Conservation (phyloP, 2,888 invertebrate species). For the Yponomeuta plumbellus region DNA sequence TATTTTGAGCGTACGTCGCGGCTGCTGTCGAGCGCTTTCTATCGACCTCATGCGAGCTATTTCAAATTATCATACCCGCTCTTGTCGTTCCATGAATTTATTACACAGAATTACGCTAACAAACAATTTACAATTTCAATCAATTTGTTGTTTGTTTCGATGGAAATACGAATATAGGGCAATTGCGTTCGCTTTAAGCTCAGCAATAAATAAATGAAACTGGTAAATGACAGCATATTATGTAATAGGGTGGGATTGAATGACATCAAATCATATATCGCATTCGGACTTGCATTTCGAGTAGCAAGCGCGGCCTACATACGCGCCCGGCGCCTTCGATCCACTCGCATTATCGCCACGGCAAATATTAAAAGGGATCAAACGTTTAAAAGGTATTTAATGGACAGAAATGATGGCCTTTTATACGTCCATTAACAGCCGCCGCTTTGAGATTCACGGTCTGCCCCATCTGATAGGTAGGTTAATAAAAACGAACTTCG, state of each 20-base stretch:
- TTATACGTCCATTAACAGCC: constrained; percentile 71
- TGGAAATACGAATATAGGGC: background rate
- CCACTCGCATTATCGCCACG: constrained; percentile 57
- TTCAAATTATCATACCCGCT: constrained; percentile 38
- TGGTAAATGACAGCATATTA: background rate
- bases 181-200: background rate
- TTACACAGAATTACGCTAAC: background rate
- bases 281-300: background rate
- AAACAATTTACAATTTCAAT: background rate
- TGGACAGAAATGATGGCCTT: constrained; percentile 71
- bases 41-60: constrained; percentile 33
- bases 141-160: background rate
- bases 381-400: constrained; percentile 75
- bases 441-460: constrained; percentile 67
- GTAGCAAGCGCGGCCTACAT: background rate
- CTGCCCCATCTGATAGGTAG: constrained; percentile 48
- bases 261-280: background rate
- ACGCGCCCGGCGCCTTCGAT: constrained; percentile 40
- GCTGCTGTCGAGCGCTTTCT: constrained; percentile 16
- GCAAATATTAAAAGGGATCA: constrained; percentile 75
- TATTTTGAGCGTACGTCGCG: constrained; percentile 43
- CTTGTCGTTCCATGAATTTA: background rate
- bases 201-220: background rate
- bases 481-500: constrained; percentile 46
- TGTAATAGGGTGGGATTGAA: background rate